phyloP scores from a whole-genome alignment of 2,888 invertebrate species.

The Cyrtodaria siliqua region DNA sequence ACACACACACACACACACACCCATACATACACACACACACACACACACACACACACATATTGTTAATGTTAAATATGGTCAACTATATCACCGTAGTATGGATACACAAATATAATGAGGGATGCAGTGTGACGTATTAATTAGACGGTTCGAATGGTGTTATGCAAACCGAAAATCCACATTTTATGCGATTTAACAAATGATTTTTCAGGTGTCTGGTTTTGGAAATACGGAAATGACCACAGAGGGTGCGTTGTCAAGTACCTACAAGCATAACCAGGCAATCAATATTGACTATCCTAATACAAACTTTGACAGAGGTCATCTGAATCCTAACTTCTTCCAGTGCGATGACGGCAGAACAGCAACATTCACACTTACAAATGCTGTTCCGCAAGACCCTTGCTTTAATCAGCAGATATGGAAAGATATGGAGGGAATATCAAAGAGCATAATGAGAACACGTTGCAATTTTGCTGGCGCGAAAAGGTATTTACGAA shows the following conservation, averaged over 20 bases:
- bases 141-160: too few relatives aligned
- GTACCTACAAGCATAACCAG: slow-evolving; percentile 2
- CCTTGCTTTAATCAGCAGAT: slow-evolving; percentile 22
- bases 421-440: slow-evolving; percentile 22
- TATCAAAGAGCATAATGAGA: slow-evolving; percentile 8
- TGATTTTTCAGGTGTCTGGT: too few relatives aligned
- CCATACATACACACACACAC: too few relatives aligned
- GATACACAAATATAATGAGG: too few relatives aligned
- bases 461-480: slow-evolving; percentile 6
- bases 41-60: too few relatives aligned
- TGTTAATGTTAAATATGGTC: too few relatives aligned
- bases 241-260: slow-evolving; percentile 3
- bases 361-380: slow-evolving; percentile 22
- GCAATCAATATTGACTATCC: slow-evolving; percentile 18
- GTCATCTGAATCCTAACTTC: slow-evolving; percentile 21
- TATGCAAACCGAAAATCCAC: too few relatives aligned
- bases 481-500: slow-evolving; percentile 14
- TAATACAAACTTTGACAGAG: slow-evolving; percentile 19
- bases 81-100: too few relatives aligned
- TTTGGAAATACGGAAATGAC: background rate
- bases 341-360: slow-evolving; percentile 16
- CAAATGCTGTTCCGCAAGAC: slow-evolving; percentile 22
- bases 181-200: too few relatives aligned
- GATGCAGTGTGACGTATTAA: too few relatives aligned
- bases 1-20: too few relatives aligned